phyloP scores from a whole-genome alignment of 1,140 invertebrate genomes.

The Lordiphosa clarofinis region DNA sequence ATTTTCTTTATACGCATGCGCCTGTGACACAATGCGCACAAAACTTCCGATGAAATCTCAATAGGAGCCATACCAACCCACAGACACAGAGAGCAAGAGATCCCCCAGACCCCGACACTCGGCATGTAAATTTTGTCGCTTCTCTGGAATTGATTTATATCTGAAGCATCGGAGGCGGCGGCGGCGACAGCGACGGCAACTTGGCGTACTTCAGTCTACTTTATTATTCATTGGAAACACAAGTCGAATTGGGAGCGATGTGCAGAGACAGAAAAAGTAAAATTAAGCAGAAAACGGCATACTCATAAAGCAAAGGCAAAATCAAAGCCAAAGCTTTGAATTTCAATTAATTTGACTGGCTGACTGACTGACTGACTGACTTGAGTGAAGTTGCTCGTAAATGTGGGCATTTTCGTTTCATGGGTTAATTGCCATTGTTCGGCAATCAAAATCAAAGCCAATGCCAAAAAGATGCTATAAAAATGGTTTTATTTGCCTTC shows the following conservation, averaged over 20 bases:
- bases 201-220: slow-evolving; percentile 57
- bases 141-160: slow-evolving; percentile 75
- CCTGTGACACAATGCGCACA: slow-evolving; percentile 51
- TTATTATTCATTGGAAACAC: slow-evolving; percentile 75
- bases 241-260: slow-evolving; percentile 20
- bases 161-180: slow-evolving; percentile 36
- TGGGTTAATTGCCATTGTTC: slow-evolving; percentile 74
- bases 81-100: slow-evolving; percentile 13
- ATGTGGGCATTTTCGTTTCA: slow-evolving; percentile 72
- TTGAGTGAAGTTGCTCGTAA: slow-evolving; percentile 39
- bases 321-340: slow-evolving; percentile 60
- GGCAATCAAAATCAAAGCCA: slow-evolving; percentile 50
- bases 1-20: slow-evolving; percentile 61
- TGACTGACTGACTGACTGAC: slow-evolving; percentile 22
- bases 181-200: slow-evolving; percentile 14
- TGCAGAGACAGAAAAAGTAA: slow-evolving; percentile 23
- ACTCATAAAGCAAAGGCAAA: slow-evolving; percentile 62
- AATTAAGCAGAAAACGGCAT: slow-evolving; percentile 61
- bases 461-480: slow-evolving; percentile 48
- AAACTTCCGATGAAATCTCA: slow-evolving; percentile 72
- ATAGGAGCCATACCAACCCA: slow-evolving; percentile 39
- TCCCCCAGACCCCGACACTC: slow-evolving; percentile 26
- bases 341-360: slow-evolving; percentile 70
- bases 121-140: slow-evolving; percentile 76
- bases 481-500: slow-evolving; percentile 51